Conservation (phyloP, 2,888 invertebrate species). For the Napeogenes sylphis region DNA sequence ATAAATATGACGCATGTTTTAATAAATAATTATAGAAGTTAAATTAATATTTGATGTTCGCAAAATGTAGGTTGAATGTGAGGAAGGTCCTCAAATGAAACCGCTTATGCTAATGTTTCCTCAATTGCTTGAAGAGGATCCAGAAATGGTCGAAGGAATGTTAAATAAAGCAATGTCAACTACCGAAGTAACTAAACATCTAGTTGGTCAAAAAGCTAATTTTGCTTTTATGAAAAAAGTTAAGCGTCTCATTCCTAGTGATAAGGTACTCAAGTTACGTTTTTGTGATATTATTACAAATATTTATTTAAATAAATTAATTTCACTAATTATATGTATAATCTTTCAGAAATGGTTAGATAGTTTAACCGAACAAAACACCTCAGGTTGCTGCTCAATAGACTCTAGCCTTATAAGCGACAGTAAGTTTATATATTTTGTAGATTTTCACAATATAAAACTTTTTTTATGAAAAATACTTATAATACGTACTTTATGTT, state of each 20-base stretch:
- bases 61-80: conserved; percentile 52
- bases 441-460: neutral
- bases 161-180: conserved; percentile 63
- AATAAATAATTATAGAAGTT: too few species aligned
- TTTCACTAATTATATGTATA: neutral
- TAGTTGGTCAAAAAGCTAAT: conserved; percentile 66
- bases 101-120: conserved; percentile 66
- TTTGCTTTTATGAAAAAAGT: conserved; percentile 67
- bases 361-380: conserved; percentile 54
- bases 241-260: conserved; percentile 56
- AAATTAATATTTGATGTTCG: neutral
- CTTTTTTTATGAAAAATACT: neutral
- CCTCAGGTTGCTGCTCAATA: conserved; percentile 46
- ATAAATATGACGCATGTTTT: too few species aligned
- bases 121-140: conserved; percentile 56
- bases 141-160: conserved; percentile 57
- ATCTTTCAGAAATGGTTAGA: conserved; percentile 60
- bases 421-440: conserved; percentile 11
- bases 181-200: conserved; percentile 64
- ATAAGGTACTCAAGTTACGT: conserved; percentile 45
- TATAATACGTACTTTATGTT: neutral
- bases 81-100: conserved; percentile 56
- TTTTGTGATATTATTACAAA: too few species aligned
- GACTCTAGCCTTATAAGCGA: conserved; percentile 19
- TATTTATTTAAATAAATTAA: neutral